Evolutionary conservation across 2,797 vertebrate species (phyloP).

Genomic region (Esox lucius): DNA sequence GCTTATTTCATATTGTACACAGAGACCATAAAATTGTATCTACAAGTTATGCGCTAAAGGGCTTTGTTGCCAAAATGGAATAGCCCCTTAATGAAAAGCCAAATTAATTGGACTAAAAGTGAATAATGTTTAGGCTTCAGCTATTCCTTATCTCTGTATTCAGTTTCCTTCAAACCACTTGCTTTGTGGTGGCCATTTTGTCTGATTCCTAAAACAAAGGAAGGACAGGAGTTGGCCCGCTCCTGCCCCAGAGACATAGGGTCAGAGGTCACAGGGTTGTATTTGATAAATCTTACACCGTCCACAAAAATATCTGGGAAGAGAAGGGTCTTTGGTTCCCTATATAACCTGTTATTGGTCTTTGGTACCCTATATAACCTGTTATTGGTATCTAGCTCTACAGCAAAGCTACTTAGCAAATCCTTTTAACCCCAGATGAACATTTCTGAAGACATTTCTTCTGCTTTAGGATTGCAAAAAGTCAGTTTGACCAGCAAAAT

Average conservation of each 20-base stretch:
- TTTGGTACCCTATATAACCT: too few relatives aligned
- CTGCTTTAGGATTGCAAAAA: not conserved
- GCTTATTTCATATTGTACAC: too few relatives aligned
- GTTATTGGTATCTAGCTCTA: too few relatives aligned
- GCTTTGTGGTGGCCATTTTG: not conserved
- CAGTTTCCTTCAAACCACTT: not conserved
- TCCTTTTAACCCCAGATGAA: not conserved
- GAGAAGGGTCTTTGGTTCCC: not conserved
- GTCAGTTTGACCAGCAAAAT: not conserved
- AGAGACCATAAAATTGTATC: too few relatives aligned
- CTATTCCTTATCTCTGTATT: too few relatives aligned
- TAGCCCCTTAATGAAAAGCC: too few relatives aligned
- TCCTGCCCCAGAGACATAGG: not conserved
- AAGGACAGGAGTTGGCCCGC: not conserved
- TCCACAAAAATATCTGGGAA: not conserved
- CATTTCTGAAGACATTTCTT: slow-evolving; percentile 8
- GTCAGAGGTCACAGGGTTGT: not conserved
- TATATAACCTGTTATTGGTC: not conserved
- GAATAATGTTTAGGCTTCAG: not conserved
- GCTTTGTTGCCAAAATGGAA: too few relatives aligned
- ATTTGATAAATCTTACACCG: not conserved
- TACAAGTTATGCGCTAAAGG: too few relatives aligned
- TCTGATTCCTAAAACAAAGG: not conserved
- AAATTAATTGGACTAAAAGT: too few relatives aligned
- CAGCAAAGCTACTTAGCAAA: slow-evolving; percentile 50